A percentile compares a stretch with the other conserved stretches of the same genome.
phyloP scores from a whole-genome alignment of 2,888 invertebrate species.

The Poecilus cupreus region DNA sequence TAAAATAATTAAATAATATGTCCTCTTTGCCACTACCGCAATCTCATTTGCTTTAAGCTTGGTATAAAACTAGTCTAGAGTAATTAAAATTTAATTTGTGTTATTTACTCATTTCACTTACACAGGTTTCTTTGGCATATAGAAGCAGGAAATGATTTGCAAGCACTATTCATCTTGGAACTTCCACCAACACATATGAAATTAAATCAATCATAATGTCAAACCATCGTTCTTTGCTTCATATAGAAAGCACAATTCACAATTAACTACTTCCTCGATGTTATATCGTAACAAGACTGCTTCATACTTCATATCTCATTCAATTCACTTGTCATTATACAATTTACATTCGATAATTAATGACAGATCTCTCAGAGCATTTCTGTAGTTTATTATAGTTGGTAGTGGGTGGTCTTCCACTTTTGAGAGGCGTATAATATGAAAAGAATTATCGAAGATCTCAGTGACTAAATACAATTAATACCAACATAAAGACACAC shows the following conservation, averaged over 20 bases:
- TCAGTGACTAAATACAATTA: conserved; percentile 1
- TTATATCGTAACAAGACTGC: background rate
- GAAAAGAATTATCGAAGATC: conserved; percentile 25
- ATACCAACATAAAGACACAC: conserved; percentile 6
- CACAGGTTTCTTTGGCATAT: too few relatives aligned
- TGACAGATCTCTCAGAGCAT: conserved; percentile 21
- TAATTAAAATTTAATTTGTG: too few relatives aligned
- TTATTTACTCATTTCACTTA: too few relatives aligned
- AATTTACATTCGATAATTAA: conserved; percentile 36
- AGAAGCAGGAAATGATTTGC: conserved; percentile 22
- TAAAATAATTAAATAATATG: too few relatives aligned
- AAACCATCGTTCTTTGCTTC: background rate
- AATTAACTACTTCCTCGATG: conserved; percentile 28
- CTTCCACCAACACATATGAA: background rate
- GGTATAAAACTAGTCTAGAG: too few relatives aligned
- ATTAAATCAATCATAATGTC: conserved; percentile 5
- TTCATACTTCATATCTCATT: conserved; percentile 10
- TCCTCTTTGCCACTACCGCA: too few relatives aligned
- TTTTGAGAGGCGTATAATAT: background rate
- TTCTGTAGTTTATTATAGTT: conserved; percentile 5
- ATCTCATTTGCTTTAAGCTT: too few relatives aligned
- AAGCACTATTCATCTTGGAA: background rate
- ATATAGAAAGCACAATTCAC: background rate
- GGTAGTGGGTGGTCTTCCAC: conserved; percentile 11
- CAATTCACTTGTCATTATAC: background rate